Evolutionary conservation across 2,797 vertebrate genomes (phyloP), one percentile per base, ranked within the genome.

Genomic region (Betta splendens): DNA sequence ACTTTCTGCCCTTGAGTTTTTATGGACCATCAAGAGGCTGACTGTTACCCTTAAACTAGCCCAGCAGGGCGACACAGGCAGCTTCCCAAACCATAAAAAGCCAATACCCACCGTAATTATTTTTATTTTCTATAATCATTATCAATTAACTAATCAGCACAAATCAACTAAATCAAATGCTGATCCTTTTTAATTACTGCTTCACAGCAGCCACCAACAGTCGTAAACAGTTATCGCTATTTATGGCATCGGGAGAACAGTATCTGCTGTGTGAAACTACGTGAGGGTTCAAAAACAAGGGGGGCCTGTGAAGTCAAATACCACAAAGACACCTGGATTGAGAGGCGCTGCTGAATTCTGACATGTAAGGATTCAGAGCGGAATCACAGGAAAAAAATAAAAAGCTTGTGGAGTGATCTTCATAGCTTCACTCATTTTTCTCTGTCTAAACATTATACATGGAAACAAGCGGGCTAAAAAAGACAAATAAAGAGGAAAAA

Each of bases 31-130:
- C 63, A 61, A 84, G 65, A 1, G 43, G 54, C 67, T 56, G 80
- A 61, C 50, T 70, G 60, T 71, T 83, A 80, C 75, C 74, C 79
- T 84, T 75, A 75, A 79, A 81, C 77, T 49, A 42, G 47, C 35
- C 58, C 77, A 77, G 77, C 71, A 50, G 72, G 62, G 45, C 5
- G 62, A 66, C 65, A 62, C 48, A 59, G 66, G 61, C 60, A 69
- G 61, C 78, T 44, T 50, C 47, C 54, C 65, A 53, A 50, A 65
- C n/a, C n/a, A n/a, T n/a, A n/a, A n/a, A n/a, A n/a, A n/a, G n/a
- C n/a, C n/a, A n/a, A n/a, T n/a, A n/a, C n/a, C n/a, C n/a, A n/a
- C n/a, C n/a, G n/a, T n/a, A n/a, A n/a, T n/a, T n/a, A n/a, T n/a
- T n/a, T n/a, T n/a, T n/a, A n/a, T n/a, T n/a, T n/a, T n/a, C n/a